Base-by-base conservation (phyloP, 2,797 vertebrate genomes). In the Pipistrellus nathusii region DNA sequence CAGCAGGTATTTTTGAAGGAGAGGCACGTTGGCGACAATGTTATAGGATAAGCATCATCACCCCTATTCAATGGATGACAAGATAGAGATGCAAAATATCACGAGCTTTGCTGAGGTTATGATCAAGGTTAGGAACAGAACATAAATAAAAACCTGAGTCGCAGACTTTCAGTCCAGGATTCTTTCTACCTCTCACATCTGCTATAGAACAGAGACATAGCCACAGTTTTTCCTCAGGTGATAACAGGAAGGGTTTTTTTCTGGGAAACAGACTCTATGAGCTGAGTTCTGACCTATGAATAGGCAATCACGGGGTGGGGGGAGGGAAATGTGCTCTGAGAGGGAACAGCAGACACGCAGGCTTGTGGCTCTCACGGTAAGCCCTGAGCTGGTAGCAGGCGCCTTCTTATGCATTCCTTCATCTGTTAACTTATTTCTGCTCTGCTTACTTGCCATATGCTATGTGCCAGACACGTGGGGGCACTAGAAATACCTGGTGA, bases 61-160 rank as follows among this genome's bases (percentile, higher is more conserved):
- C 11, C 55, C 32, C 41, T 27, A 64, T 35, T 64, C 32, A 3
- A 17, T 12, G 30, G 55, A n/a, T 59, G 68, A n/a, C 75, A 71
- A 91, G 25, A 75, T 8, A 82, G 35, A 94, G 27, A 13, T 35
- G 55, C 53, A 75, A 44, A 83, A 13, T 55, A 25, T 48, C 32
- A 27, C 12, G 30, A 53, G 38, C 27, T 53, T 81, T 51, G 3
- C 38, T 17, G 73, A 85, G 41, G 57, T 85, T 72, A 75, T 5
- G 25, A 5, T 48, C 35, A 32, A 48, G 83, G 69, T 46, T 82
- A 38, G 23, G 44, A 68, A 81, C 17, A 59, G 32, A 55, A 76
- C 3, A 35, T 78, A 82, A 62, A 69, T 55, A 30, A 85, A 95
- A 90, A 82, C 5, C 8, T 51, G 86, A 23, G 9, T 62, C 20